These are phyloP conservation scores for Acanthisitta chloris DNA, from an alignment of 2,113 vertebrate genomes.

Conservation along the genomic window DNA sequence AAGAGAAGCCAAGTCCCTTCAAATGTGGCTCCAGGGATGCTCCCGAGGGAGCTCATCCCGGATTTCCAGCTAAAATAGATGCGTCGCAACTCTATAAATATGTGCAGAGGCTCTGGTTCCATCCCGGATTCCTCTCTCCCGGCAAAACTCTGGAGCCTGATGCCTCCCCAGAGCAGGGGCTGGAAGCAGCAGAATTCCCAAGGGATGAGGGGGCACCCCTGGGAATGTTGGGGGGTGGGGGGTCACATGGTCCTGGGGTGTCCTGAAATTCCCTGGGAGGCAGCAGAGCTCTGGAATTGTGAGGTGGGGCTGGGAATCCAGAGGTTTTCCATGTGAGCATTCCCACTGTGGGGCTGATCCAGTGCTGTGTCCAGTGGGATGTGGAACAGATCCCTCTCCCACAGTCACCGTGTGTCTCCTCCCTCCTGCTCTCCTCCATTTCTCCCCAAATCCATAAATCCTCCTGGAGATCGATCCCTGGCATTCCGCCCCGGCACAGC, in stretches of 20 bases:
- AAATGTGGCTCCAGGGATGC: constrained; percentile 9
- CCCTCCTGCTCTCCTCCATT: accelerated
- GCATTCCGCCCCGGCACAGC: accelerated
- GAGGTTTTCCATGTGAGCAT: accelerated
- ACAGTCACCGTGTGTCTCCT: accelerated
- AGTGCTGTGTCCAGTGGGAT: accelerated
- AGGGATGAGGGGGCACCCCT: background rate
- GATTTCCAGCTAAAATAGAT: constrained; percentile 28
- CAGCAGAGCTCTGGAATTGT: background rate
- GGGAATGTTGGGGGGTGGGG: background rate
- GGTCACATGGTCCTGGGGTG: background rate
- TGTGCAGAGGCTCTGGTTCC: background rate
- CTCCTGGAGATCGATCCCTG: accelerated
- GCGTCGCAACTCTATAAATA: constrained; percentile 17
- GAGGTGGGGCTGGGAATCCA: background rate
- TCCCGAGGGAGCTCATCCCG: background rate
- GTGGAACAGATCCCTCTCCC: accelerated
- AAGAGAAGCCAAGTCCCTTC: constrained; percentile 3
- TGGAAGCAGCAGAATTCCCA: background rate
- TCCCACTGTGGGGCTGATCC: accelerated
- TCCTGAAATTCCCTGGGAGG: accelerated
- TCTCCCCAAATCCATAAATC: background rate
- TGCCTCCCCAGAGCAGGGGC: background rate
- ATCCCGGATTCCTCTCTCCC: background rate
- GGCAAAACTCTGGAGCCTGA: background rate